Evolutionary conservation across 2,113 vertebrate species (phyloP), one percentile per base, ranked within the genome.

Genomic region (Salvelinus alpinus): DNA sequence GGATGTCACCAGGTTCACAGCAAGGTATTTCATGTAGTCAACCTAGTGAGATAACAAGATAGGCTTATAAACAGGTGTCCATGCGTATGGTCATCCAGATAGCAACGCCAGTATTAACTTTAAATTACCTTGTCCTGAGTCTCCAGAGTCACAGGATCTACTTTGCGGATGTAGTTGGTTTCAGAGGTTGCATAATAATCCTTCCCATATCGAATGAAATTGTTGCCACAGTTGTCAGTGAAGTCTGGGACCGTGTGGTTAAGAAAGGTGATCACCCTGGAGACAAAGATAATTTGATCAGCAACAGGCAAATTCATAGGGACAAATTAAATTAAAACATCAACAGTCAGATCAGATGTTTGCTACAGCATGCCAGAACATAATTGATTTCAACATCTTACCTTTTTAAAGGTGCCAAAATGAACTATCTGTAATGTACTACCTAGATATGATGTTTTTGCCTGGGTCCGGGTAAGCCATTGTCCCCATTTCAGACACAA

Each of bases 171-270:
- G 89, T 98, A 98, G 86, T 97, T 98, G 47, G 96, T 98, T 90
- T 99, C 97, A 1, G 95, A 94, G 38, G 94, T 94, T 0, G 96
- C 97, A 72, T 93, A 98, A 80, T 93, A 95, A 78, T 97, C 95
- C 1, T 94, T 91, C n/a, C 98, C 98, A 71, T 93, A 95, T 91
- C 89, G 96, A 81, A 99, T 95, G 69, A 99, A 94, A 82, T 97
- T 99, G 83, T 95, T 95, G 7, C 94, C 88, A 69, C 97, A 96
- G 73, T 99, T 99, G 92, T 99, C 98, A 1, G 97, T 99, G 90
- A 99, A 99, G 78, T 98, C 96, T 0, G 98, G 97, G 78, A 99
- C 91, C 47, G 93, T 96, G 89, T 99, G 96, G 78, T 96, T 95
- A 78, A 99, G 85, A 78, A 98, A 98, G 0, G 94, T 93, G 80